Base-by-base conservation (phyloP, 1,140 invertebrate species). In the Diorhabda elongata region DNA sequence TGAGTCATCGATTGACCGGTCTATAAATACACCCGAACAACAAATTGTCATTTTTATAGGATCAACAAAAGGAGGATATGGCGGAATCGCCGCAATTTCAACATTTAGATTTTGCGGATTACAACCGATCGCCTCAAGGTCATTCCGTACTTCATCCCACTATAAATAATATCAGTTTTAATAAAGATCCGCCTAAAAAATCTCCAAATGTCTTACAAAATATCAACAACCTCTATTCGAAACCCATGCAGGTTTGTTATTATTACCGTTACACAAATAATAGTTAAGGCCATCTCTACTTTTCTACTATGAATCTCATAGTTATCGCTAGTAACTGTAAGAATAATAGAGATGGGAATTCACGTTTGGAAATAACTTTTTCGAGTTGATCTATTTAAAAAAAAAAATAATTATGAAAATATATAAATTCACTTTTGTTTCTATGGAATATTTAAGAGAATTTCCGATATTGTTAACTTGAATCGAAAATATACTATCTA, bases 101-200 rank as follows among this genome's bases (percentile, higher is more conserved):
- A 6, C 76, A 79, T 72, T 71, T 72, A 58, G 68, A 68, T n/a
- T 70, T 71, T 42, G 65, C 67, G 9, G 73, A 77, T 58, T 68
- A 68, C 52, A 70, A 68, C 42, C 75, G 73, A 73, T 76, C 76
- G 61, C 75, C 73, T n/a, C 70, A 71, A 42, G 45, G 67, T 4
- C 69, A 76, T 67, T 62, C 64, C 52, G 62, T 76, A 44, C 71
- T 81, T 11, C 81, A 81, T 70, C 79, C 79, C 5, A 76, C 68
- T 60, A 77, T 81, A 56, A 81, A 75, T 66, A 81, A 79, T 70
- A 75, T 81, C 26, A 77, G 75, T 67, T 80, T 81, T 65, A 71
- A 58, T 44, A 72, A 61, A 61, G 75, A 76, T 8, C 67, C 64
- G 2, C 69, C 69, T 42, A 79, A 75, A 68, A 78, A 71, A 70